phyloP scores from a whole-genome alignment of 2,113 vertebrate species.

The Coptodon bakossiorum region DNA sequence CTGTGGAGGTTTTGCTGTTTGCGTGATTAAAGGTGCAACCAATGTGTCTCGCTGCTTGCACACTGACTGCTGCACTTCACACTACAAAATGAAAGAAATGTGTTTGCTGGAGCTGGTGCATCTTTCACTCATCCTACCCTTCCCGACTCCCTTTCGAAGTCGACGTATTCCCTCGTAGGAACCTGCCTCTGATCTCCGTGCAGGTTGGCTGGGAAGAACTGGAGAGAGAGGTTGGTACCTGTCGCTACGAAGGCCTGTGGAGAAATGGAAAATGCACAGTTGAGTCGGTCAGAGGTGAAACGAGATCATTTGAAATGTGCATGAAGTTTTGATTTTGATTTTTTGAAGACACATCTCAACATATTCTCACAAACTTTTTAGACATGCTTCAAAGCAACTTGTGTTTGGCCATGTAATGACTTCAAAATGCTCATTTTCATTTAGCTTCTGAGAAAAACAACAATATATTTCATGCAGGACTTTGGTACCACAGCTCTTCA shows the following conservation, averaged over 20 bases:
- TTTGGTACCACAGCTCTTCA: not conserved
- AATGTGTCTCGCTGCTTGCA: not conserved
- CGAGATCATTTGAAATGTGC: not conserved
- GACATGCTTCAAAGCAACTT: not conserved
- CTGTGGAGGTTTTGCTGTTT: not conserved
- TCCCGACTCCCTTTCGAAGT: constrained; percentile 96
- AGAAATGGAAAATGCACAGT: not conserved
- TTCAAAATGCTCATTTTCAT: not conserved
- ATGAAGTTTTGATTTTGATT: not conserved
- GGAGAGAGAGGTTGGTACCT: constrained; percentile 99
- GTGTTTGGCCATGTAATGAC: not conserved
- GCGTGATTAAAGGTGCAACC: not conserved
- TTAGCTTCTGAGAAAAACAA: not conserved
- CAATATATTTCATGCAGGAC: not conserved
- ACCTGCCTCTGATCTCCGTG: constrained; percentile 95
- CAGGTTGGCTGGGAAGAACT: constrained; percentile 99
- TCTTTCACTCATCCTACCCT: constrained; percentile 80
- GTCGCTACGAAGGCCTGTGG: constrained; percentile 98
- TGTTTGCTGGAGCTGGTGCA: not conserved
- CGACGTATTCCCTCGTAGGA: constrained; percentile 94
- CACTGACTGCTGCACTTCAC: not conserved
- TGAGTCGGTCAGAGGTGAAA: not conserved
- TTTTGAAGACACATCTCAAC: not conserved
- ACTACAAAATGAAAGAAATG: not conserved
- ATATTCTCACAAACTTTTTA: not conserved